Conservation (phyloP, 2,113 vertebrate genomes). For the Myxocyprinus asiaticus region DNA sequence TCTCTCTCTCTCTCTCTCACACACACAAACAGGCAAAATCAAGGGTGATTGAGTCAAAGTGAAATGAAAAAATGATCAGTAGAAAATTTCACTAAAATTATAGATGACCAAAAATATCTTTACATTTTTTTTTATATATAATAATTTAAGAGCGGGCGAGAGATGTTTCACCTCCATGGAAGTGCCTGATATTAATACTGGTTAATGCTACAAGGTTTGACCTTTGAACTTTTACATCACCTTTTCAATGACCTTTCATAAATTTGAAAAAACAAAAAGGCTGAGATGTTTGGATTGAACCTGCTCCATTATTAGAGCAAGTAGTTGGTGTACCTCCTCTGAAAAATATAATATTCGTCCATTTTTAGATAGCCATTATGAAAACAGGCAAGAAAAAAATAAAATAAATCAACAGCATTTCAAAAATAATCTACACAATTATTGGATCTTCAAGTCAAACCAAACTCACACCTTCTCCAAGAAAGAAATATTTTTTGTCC, state of each 20-base stretch:
- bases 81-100: constrained; percentile 48
- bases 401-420: constrained; percentile 72
- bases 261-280: not conserved
- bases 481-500: constrained; percentile 49
- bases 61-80: constrained; percentile 34
- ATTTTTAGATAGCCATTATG: constrained; percentile 27
- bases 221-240: constrained; percentile 48
- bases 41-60: constrained; percentile 35
- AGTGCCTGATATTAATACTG: constrained; percentile 65
- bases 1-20: not conserved
- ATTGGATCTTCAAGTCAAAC: constrained; percentile 83
- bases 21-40: constrained; percentile 14
- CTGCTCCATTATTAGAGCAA: not conserved
- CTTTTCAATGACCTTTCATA: not conserved
- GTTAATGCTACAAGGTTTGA: constrained; percentile 66
- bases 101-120: constrained; percentile 32
- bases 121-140: no score
- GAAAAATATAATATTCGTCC: no score
- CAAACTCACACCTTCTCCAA: constrained; percentile 72
- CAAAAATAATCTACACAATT: no score
- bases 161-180: constrained; percentile 18
- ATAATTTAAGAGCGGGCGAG: constrained; percentile 41
- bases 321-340: no score
- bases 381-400: constrained; percentile 76
- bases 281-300: constrained; percentile 10